phyloP scores from a whole-genome alignment of 2,797 vertebrate species.

The Synaphobranchus kaupii region DNA sequence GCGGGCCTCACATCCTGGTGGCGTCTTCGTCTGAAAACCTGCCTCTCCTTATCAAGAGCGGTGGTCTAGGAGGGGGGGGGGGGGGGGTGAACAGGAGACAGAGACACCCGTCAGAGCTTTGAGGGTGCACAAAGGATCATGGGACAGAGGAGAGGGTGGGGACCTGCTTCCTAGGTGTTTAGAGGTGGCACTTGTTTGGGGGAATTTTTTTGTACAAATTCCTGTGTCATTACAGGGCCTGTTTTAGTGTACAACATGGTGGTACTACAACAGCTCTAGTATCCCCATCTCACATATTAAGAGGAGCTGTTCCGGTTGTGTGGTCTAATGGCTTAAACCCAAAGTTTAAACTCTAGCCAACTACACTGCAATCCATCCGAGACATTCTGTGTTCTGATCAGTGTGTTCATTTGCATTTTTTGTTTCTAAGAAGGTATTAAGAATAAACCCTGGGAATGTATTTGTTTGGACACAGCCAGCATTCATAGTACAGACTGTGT shows the following conservation, averaged over 20 bases:
- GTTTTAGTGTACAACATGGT: not conserved
- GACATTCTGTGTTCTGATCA: not conserved
- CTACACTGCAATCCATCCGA: not conserved
- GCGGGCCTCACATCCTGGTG: conserved; percentile 87
- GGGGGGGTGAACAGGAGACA: conserved; percentile 81
- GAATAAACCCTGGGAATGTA: not conserved
- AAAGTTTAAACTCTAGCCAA: not conserved
- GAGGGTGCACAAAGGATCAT: not conserved
- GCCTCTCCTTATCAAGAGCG: conserved; percentile 99
- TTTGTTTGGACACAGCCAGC: not conserved
- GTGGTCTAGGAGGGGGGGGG: too few species aligned
- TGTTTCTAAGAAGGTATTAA: not conserved
- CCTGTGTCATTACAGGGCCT: not conserved
- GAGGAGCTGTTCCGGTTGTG: not conserved
- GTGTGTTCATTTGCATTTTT: not conserved
- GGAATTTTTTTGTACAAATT: not conserved
- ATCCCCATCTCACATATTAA: not conserved
- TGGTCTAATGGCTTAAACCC: not conserved
- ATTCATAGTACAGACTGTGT: not conserved
- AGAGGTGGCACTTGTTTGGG: not conserved
- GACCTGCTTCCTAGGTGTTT: not conserved
- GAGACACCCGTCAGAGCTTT: conserved; percentile 59
- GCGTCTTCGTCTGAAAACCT: conserved; percentile 96
- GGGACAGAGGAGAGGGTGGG: not conserved
- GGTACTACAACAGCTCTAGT: not conserved